phyloP scores from a whole-genome alignment of 2,797 vertebrate species.

The Cryptoblepharus egeriae region DNA sequence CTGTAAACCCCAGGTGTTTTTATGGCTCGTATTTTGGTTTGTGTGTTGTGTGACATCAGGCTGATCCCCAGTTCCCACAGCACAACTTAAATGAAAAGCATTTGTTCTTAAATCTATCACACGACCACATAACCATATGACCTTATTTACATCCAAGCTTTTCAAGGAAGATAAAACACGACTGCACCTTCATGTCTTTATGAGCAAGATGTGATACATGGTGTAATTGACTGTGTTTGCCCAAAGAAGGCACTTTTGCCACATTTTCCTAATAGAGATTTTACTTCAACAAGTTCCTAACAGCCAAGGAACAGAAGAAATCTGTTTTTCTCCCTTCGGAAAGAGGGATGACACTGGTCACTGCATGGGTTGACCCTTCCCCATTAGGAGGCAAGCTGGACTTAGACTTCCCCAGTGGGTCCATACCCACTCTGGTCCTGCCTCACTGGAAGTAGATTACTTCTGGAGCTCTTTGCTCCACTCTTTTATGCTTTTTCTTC shows the following conservation, averaged over 20 bases:
- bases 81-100: background rate
- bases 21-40: background rate
- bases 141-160: background rate
- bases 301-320: too few relatives aligned
- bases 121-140: background rate
- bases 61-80: background rate
- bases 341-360: too few relatives aligned
- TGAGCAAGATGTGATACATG: conserved; percentile 17
- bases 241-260: conserved; percentile 25
- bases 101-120: background rate
- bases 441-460: too few relatives aligned
- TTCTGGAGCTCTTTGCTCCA: too few relatives aligned
- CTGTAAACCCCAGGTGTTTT: background rate
- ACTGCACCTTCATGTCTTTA: background rate
- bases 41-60: background rate
- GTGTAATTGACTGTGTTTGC: conserved; percentile 40
- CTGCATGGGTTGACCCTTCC: too few relatives aligned
- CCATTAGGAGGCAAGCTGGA: too few relatives aligned
- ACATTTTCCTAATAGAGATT: background rate
- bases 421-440: too few relatives aligned
- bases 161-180: background rate
- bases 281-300: background rate
- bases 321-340: too few relatives aligned
- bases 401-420: too few relatives aligned
- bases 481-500: too few relatives aligned